These are phyloP conservation scores for Ascidia mentula DNA, from an alignment of 23 tunicate genomes.

Conservation along the genomic window DNA sequence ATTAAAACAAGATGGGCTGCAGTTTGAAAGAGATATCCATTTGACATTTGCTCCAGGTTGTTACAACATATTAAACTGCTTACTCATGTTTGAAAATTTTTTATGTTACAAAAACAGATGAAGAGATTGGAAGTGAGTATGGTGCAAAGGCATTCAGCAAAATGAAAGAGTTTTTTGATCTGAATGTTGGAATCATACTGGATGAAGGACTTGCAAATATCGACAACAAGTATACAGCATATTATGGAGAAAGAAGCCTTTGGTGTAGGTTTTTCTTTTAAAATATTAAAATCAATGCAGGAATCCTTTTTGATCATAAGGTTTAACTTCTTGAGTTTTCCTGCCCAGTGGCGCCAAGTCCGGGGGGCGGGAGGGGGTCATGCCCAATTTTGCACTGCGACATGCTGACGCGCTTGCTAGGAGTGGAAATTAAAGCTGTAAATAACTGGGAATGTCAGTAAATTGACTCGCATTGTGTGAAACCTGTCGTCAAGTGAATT, in stretches of 20 bases:
- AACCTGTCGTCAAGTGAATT: too few species aligned
- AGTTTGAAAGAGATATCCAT: constrained; percentile 56
- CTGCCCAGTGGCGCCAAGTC: too few species aligned
- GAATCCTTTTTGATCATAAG: too few species aligned
- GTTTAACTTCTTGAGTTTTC: too few species aligned
- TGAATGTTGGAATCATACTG: constrained; percentile 83
- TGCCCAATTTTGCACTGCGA: too few species aligned
- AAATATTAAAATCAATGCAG: too few species aligned
- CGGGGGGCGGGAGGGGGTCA: too few species aligned
- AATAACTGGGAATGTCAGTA: too few species aligned
- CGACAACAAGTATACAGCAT: constrained; percentile 61
- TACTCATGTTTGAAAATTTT: not conserved
- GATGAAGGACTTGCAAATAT: constrained; percentile 98
- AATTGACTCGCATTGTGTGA: too few species aligned
- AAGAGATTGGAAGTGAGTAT: constrained; percentile 79
- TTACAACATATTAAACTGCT: not conserved
- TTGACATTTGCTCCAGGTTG: constrained; percentile 70
- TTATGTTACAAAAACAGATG: constrained; percentile 38
- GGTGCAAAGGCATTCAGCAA: constrained; percentile 78
- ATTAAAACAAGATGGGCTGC: constrained; percentile 41
- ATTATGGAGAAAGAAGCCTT: constrained; percentile 75
- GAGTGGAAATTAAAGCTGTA: too few species aligned
- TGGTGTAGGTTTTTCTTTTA: too few species aligned
- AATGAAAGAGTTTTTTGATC: constrained; percentile 52
- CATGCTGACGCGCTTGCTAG: too few species aligned